These are phyloP conservation scores for Grammomys dolichurus DNA, from an alignment of 2,113 vertebrate species.

Conservation along the genomic window DNA sequence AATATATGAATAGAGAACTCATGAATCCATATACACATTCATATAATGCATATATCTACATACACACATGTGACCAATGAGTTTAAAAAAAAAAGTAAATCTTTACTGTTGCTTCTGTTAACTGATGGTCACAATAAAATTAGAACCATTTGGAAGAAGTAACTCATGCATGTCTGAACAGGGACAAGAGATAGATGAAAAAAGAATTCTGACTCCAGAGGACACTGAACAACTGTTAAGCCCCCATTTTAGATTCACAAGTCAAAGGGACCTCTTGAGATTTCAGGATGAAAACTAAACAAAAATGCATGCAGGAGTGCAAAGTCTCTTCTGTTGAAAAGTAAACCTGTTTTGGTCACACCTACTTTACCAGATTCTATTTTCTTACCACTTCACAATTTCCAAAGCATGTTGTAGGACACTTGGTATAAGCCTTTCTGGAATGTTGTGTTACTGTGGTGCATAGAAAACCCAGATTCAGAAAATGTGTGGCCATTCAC, in stretches of 20 bases:
- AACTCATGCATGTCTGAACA: background rate
- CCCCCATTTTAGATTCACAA: background rate
- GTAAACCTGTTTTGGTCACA: background rate
- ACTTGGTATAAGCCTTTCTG: constrained; percentile 13
- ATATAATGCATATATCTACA: background rate
- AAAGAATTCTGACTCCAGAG: background rate
- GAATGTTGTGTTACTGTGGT: background rate
- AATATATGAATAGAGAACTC: background rate
- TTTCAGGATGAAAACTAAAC: background rate
- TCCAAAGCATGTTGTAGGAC: constrained; percentile 52
- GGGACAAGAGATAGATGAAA: background rate
- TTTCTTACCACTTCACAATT: constrained; percentile 29
- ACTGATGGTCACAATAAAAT: background rate
- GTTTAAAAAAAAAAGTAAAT: background rate
- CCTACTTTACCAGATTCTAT: background rate
- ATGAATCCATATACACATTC: background rate
- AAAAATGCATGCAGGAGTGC: background rate
- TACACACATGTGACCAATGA: background rate
- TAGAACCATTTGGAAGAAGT: constrained; percentile 4
- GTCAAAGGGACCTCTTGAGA: background rate
- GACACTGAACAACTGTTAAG: background rate
- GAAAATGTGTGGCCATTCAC: background rate
- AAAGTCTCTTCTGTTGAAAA: background rate
- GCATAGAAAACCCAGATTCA: constrained; percentile 26
- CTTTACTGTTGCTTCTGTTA: constrained; percentile 16